A percentile compares a stretch with the other conserved stretches of the same genome.
Conservation (phyloP, 2,888 invertebrate genomes). For the Ochlodes sylvanus region DNA sequence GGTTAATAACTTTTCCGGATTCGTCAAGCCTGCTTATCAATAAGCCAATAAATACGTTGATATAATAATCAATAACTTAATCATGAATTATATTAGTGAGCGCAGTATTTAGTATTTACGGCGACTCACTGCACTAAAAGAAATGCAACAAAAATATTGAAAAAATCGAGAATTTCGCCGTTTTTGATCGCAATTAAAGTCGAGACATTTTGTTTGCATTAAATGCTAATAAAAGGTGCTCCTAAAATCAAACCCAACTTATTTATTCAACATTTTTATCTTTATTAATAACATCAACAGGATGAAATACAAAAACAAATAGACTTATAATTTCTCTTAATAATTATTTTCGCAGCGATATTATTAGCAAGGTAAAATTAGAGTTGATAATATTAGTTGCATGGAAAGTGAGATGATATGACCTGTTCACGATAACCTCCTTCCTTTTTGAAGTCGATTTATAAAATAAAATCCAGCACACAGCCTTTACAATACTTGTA, state of each 20-base stretch:
- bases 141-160: too few relatives aligned
- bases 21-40: background rate
- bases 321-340: conserved; percentile 52
- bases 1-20: background rate
- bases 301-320: conserved; percentile 55
- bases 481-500: conserved; percentile 35
- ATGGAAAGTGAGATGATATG: conserved; percentile 52
- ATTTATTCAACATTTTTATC: conserved; percentile 46
- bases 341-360: conserved; percentile 49
- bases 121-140: too few relatives aligned
- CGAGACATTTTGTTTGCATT: too few relatives aligned
- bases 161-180: too few relatives aligned
- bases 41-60: background rate
- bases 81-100: too few relatives aligned
- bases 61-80: too few relatives aligned
- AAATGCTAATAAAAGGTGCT: background rate
- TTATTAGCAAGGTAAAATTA: conserved; percentile 46
- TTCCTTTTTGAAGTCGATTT: conserved; percentile 4
- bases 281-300: conserved; percentile 57
- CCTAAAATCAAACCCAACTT: conserved; percentile 20
- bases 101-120: too few relatives aligned
- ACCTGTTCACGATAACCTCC: conserved; percentile 44
- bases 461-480: conserved; percentile 38
- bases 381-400: conserved; percentile 43
- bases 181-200: too few relatives aligned